A percentile compares a stretch with the other conserved stretches of the same genome.
Conservation (phyloP, 2,888 invertebrate species). For the Calameuta idolon region DNA sequence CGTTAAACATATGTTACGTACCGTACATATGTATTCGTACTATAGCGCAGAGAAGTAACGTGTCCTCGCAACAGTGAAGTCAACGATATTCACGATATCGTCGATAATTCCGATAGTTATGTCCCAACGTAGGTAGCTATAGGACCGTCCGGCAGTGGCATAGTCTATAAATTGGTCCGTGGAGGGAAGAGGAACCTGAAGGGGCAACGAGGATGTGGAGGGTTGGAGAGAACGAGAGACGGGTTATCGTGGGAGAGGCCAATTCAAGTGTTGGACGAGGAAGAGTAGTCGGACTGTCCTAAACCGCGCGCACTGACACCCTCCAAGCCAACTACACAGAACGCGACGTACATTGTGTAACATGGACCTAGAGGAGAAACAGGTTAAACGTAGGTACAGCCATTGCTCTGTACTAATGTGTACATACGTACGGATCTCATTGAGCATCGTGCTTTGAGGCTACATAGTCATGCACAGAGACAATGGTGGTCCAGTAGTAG, state of each 20-base stretch:
- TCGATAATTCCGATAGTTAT: background rate
- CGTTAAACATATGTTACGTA: background rate
- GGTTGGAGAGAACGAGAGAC: background rate
- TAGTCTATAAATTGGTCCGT: background rate
- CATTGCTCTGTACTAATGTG: background rate
- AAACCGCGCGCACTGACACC: background rate
- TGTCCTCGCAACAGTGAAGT: background rate
- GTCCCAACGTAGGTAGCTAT: background rate
- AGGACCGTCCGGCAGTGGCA: background rate
- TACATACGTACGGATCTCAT: background rate
- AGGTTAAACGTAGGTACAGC: background rate
- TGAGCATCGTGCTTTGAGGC: background rate
- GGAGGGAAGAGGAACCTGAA: background rate
- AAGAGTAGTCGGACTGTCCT: background rate
- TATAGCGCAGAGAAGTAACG: background rate
- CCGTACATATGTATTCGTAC: background rate
- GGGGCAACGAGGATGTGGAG: background rate
- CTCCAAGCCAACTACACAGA: background rate
- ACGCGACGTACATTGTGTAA: background rate
- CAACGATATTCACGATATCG: background rate
- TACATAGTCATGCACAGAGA: background rate
- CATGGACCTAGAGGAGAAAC: background rate
- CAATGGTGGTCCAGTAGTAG: background rate
- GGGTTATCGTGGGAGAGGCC: background rate
- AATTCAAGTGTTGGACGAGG: background rate